Base-by-base conservation (phyloP, 35 echinoderm and acorn worm genomes). In the Hemicentrotus pulcherrimus region DNA sequence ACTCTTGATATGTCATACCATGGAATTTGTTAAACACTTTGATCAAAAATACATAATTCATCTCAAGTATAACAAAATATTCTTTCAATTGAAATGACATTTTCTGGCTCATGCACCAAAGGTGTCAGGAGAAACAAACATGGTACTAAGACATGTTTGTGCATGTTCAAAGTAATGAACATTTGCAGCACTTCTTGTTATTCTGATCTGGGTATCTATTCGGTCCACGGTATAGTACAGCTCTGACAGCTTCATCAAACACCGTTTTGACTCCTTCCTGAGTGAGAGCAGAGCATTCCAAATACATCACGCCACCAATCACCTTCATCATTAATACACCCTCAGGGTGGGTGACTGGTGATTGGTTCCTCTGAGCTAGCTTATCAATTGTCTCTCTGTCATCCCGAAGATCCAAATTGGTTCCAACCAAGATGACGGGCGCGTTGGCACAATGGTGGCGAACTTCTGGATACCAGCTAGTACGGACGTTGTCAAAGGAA, bases 201-300 rank as follows among this genome's bases (percentile, higher is more conserved):
- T 94, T 88, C 2, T 90, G 96, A 60, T 94, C 94, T 32, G 95
- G 95, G 33, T 30, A n/a, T n/a, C n/a, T n/a, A n/a, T n/a, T n/a
- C n/a, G n/a, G n/a, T n/a, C n/a, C n/a, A n/a, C n/a, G n/a, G n/a
- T n/a, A 92, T 19, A 99, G 95, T 32, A 97, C 98, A 30, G 96
- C 97, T 86, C 98, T 94, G 33, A 97, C 97, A 14, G 96, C 97
- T 94, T 99, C 98, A 48, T 99, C 98, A 95, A 99, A 99, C 18
- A 99, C 97, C 0, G 95, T 96, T 95, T 99, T 97, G 22, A 99
- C 85, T 16, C 97, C 97, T 61, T 96, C 96, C 86, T 99, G 98
- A 19, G 98, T 97, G 16, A 99, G 96, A 18, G 98, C 98, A 2
- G 98, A 99, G 86, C 98, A 99, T 59, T 99, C 98, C 19, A 97